Conservation (phyloP, 2,797 vertebrate species). For the Tokudaia muenninki region DNA sequence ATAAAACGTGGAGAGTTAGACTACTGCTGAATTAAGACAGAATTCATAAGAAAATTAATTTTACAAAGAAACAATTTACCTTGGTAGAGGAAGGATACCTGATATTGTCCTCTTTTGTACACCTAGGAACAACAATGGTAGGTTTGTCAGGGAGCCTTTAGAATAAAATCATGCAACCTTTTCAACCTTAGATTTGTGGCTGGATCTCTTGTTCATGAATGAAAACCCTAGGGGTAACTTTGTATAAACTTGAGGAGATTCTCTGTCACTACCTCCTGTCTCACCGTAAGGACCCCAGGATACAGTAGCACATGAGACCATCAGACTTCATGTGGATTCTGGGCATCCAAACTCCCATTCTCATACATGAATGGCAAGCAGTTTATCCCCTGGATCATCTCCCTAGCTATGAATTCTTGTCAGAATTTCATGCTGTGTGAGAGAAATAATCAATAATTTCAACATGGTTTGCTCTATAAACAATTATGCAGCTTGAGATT, state of each 20-base stretch:
- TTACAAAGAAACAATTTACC: too few species aligned
- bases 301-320: neutral
- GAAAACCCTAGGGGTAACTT: too few species aligned
- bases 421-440: neutral
- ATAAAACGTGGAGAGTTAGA: too few species aligned
- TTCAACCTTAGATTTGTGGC: neutral
- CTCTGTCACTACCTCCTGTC: too few species aligned
- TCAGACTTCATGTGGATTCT: neutral
- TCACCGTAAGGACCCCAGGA: neutral
- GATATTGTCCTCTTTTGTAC: too few species aligned
- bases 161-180: too few species aligned
- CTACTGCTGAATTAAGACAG: too few species aligned
- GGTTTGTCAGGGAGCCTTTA: too few species aligned
- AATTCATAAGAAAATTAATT: too few species aligned
- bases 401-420: neutral
- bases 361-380: neutral
- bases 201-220: neutral
- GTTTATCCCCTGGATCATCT: neutral
- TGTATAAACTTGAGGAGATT: neutral
- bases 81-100: too few species aligned
- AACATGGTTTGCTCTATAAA: neutral
- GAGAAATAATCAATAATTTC: neutral
- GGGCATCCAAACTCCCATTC: neutral
- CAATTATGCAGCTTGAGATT: too few species aligned
- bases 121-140: too few species aligned